Percentiles rank a stretch among this genome's conserved stretches.
These are phyloP conservation scores for Proales similis DNA, from an alignment of 1,140 invertebrate species.

Conservation along the genomic window DNA sequence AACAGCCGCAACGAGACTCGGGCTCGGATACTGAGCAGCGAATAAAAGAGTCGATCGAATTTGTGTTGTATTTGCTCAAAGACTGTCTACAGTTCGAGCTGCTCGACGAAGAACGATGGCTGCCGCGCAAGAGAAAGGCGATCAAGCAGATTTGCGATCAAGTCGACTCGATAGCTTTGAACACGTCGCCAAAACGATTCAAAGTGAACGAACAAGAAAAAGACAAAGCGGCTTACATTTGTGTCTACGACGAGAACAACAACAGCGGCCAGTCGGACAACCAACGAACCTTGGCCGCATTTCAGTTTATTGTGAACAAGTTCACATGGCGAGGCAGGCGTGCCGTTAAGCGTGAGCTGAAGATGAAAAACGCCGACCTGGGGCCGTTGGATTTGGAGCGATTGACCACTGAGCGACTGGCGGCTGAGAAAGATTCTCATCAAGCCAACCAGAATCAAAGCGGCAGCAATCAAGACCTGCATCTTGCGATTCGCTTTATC, in stretches of 20 bases:
- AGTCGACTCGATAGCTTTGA: slow-evolving; percentile 23
- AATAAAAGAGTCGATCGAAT: slow-evolving; percentile 20
- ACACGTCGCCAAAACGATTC: slow-evolving; percentile 19
- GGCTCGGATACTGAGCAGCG: background rate
- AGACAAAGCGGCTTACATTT: too few relatives aligned
- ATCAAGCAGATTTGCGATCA: slow-evolving; percentile 33
- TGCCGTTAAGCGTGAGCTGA: slow-evolving; percentile 26
- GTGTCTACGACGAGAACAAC: slow-evolving; percentile 36
- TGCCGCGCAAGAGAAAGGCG: slow-evolving; percentile 8
- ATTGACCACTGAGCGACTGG: background rate
- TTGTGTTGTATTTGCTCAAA: slow-evolving; percentile 29
- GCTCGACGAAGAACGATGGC: background rate
- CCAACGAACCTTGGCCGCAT: background rate
- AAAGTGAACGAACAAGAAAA: background rate
- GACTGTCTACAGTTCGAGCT: slow-evolving; percentile 28
- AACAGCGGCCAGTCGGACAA: slow-evolving; percentile 13
- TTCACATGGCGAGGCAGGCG: slow-evolving; percentile 30
- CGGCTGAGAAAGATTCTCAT: background rate
- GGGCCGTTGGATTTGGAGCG: slow-evolving; percentile 11
- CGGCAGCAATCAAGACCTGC: slow-evolving; percentile 13
- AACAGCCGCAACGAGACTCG: too few relatives aligned
- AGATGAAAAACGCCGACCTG: background rate
- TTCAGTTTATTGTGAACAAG: slow-evolving; percentile 4
- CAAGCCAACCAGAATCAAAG: background rate
- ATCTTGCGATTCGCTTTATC: too few relatives aligned